Evolutionary conservation across 2,888 invertebrate genomes (phyloP).

Genomic region (Caenorhabditis panamensis): DNA sequence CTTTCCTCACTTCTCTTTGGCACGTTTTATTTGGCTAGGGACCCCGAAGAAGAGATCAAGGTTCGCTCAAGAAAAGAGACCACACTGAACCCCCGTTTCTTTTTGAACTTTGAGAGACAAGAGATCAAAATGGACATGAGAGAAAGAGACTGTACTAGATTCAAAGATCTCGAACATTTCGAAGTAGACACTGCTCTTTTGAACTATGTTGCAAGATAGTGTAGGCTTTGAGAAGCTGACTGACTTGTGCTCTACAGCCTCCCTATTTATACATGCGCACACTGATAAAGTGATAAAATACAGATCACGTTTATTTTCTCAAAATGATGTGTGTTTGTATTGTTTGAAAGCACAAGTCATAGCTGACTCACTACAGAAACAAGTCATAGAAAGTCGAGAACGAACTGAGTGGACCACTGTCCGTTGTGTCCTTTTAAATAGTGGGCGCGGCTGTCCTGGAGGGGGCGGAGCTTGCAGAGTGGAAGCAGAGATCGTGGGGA

Average conservation of each 20-base stretch:
- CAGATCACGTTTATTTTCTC: slow-evolving; percentile 15
- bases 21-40: slow-evolving; percentile 30
- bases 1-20: slow-evolving; percentile 4
- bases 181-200: neutral
- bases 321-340: slow-evolving; percentile 40
- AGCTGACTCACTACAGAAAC: slow-evolving; percentile 22
- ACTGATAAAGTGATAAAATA: neutral
- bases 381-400: slow-evolving; percentile 25
- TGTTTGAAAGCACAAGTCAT: slow-evolving; percentile 26
- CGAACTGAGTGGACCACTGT: neutral
- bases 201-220: too few species aligned
- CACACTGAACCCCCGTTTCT: neutral
- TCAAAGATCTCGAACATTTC: slow-evolving; percentile 35
- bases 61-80: neutral
- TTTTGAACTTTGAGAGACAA: neutral
- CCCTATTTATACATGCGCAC: too few species aligned
- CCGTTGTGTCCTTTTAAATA: slow-evolving; percentile 29
- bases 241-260: too few species aligned
- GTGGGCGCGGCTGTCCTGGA: slow-evolving; percentile 2
- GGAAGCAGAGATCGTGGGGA: slow-evolving; percentile 27
- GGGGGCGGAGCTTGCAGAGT: slow-evolving; percentile 32
- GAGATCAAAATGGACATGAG: slow-evolving; percentile 7
- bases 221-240: too few species aligned
- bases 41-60: neutral
- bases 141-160: neutral